Base-by-base conservation (phyloP, 2,113 vertebrate genomes). In the Proteles cristata region DNA sequence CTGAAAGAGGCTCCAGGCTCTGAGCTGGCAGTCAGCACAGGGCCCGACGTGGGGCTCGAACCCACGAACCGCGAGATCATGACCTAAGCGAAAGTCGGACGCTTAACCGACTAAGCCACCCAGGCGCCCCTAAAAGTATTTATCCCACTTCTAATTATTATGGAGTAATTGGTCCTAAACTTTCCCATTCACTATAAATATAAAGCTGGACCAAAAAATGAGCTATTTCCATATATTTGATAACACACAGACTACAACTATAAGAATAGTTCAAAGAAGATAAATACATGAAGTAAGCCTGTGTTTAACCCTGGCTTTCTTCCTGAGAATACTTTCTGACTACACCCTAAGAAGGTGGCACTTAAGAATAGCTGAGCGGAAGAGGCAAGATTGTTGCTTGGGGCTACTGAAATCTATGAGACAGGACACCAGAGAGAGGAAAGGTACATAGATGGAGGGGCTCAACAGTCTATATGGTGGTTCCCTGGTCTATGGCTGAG, bases 41-140 rank as follows among this genome's bases (percentile, higher is more conserved):
- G n/a, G n/a, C n/a, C n/a, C n/a, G n/a, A n/a, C n/a, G n/a, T n/a
- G n/a, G n/a, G n/a, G n/a, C n/a, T n/a, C n/a, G n/a, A n/a, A n/a
- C n/a, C n/a, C n/a, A n/a, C n/a, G n/a, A n/a, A n/a, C n/a, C n/a
- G n/a, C n/a, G n/a, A n/a, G n/a, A n/a, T n/a, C n/a, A n/a, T n/a
- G n/a, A n/a, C n/a, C n/a, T n/a, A n/a, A n/a, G n/a, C n/a, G n/a
- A n/a, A n/a, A n/a, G n/a, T n/a, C n/a, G n/a, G n/a, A n/a, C n/a
- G n/a, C n/a, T n/a, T n/a, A n/a, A n/a, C n/a, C n/a, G n/a, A n/a
- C n/a, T n/a, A n/a, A n/a, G n/a, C n/a, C n/a, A n/a, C n/a, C n/a
- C n/a, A n/a, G n/a, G n/a, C n/a, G n/a, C n/a, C n/a, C n/a, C n/a
- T 92, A 93, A 88, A 50, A 92, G 73, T 74, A 50, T 45, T 82